Conservation (phyloP, 1,140 invertebrate species). For the Drosophila sp. region DNA sequence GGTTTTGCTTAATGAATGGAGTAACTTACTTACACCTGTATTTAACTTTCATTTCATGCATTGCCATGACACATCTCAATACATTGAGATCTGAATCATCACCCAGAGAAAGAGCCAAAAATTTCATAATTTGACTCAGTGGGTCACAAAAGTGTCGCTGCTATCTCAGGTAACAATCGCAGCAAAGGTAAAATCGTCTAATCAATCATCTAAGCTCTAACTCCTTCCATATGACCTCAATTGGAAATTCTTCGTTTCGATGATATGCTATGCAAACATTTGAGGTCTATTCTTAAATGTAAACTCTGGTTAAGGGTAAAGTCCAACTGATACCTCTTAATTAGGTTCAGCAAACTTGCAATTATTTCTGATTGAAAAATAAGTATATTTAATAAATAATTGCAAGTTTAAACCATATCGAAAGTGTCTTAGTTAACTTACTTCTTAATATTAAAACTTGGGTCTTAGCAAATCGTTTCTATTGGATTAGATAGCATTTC, state of each 20-base stretch:
- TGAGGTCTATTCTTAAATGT: neutral
- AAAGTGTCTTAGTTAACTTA: no score
- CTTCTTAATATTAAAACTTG: no score
- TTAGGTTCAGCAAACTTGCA: no score
- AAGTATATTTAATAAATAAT: no score
- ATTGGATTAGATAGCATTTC: no score
- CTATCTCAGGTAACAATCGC: neutral
- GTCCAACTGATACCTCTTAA: slow-evolving; percentile 5
- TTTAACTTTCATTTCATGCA: slow-evolving; percentile 3
- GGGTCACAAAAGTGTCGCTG: no score
- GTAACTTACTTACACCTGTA: neutral
- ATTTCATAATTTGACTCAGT: no score
- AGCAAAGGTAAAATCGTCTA: neutral
- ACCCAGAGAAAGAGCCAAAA: no score
- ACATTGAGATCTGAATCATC: no score
- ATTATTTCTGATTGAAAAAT: neutral
- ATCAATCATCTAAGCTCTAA: neutral
- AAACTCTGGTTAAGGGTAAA: neutral
- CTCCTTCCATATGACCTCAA: slow-evolving; percentile 7
- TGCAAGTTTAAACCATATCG: no score
- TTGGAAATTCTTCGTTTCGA: neutral
- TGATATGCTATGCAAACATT: slow-evolving; percentile 2
- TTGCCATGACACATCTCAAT: slow-evolving; percentile 1
- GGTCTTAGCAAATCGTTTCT: no score
- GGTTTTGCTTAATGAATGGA: neutral